Conservation (phyloP, 2,888 invertebrate genomes). For the Habroteleia sp. region DNA sequence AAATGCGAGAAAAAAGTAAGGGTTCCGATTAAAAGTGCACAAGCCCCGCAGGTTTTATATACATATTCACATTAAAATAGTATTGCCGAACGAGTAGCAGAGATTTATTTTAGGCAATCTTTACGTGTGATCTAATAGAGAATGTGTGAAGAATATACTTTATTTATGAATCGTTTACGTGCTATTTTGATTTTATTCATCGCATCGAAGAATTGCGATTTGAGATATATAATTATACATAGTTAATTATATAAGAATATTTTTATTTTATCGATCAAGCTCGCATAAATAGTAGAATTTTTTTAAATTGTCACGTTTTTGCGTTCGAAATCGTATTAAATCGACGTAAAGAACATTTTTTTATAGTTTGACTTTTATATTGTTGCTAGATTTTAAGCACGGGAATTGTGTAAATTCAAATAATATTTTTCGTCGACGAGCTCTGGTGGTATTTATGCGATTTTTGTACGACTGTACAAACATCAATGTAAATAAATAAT, state of each 20-base stretch:
- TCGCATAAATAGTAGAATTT: no score
- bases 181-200: slow-evolving; percentile 6
- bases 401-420: slow-evolving; percentile 40
- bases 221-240: no score
- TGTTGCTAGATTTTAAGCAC: slow-evolving; percentile 45
- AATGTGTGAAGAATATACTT: slow-evolving; percentile 22
- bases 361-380: slow-evolving; percentile 41
- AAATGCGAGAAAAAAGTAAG: slow-evolving; percentile 16
- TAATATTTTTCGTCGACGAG: neutral
- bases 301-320: slow-evolving; percentile 1
- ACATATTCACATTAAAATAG: slow-evolving; percentile 33
- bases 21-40: slow-evolving; percentile 42
- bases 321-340: slow-evolving; percentile 11
- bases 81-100: slow-evolving; percentile 45
- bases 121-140: slow-evolving; percentile 40
- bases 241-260: no score
- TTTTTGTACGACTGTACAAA: slow-evolving; percentile 44
- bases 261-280: no score
- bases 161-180: slow-evolving; percentile 41
- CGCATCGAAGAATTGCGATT: no score
- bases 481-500: slow-evolving; percentile 49
- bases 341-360: neutral
- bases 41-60: slow-evolving; percentile 28
- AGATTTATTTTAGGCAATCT: slow-evolving; percentile 57
- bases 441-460: slow-evolving; percentile 24